Conservation (phyloP, 2,888 invertebrate species). For the Tineola bisselliella region DNA sequence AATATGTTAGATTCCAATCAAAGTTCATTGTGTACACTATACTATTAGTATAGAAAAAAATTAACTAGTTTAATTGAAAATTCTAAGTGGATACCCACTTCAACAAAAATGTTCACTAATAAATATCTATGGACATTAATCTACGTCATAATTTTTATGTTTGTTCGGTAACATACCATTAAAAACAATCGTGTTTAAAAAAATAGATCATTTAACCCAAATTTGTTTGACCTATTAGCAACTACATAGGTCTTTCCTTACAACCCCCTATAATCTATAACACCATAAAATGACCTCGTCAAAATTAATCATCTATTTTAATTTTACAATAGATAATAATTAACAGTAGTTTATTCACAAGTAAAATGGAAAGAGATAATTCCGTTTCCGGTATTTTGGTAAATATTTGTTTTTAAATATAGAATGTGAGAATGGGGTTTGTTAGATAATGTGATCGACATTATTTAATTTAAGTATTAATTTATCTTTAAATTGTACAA, state of each 20-base stretch:
- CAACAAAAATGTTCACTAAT: too few relatives aligned
- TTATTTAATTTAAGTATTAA: too few relatives aligned
- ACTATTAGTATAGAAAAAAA: too few relatives aligned
- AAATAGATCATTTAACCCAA: background rate
- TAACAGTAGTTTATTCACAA: background rate
- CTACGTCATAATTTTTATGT: background rate
- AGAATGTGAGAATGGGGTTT: slow-evolving; percentile 15
- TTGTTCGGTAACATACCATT: background rate
- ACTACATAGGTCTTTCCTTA: background rate
- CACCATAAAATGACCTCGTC: background rate
- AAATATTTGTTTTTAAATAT: slow-evolving; percentile 13
- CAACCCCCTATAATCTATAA: too few relatives aligned
- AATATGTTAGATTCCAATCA: background rate
- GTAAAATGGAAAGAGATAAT: slow-evolving; percentile 14
- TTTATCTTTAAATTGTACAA: too few relatives aligned
- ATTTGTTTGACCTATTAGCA: background rate
- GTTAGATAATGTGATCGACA: too few relatives aligned
- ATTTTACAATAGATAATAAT: background rate
- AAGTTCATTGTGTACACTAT: background rate
- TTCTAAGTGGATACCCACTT: too few relatives aligned
- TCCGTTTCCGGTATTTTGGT: slow-evolving; percentile 6
- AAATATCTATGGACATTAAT: background rate
- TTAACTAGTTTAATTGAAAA: too few relatives aligned
- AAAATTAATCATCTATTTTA: too few relatives aligned
- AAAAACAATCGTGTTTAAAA: background rate